Evolutionary conservation across 2,888 invertebrate genomes (phyloP), one percentile per base, ranked within the genome.

Genomic region (Pammene fasciana): DNA sequence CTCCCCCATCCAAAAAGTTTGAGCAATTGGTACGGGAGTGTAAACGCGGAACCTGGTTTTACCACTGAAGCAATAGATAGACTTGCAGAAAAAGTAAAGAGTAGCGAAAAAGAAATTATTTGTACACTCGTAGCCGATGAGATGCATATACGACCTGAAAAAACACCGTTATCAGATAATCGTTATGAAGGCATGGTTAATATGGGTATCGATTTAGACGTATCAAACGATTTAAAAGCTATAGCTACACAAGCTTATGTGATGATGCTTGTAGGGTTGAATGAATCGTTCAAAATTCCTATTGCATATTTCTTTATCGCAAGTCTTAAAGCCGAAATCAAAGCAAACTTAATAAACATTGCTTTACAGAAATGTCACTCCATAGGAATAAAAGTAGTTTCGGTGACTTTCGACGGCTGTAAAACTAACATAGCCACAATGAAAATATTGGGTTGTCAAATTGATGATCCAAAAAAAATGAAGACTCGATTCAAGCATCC

Each of bases 121-220:
- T 57, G 70, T 38, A 55, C 67, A 38, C 55, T 72, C 10, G 45
- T 65, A 34, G 65, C 70, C 5, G 72, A 68, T 41, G 77, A 78
- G 65, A 77, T 78, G 26, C 26, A 55, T 9, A 55, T 55, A 14
- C 36, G 36, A 38, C 36, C 52, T 9, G 11, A 52, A 26, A 52
- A 52, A 52, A 52, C 11, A 1, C 52, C 10, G 10, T 26, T 26
- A 52, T 52, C 52, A 10, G 52, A 26, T 5, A 52, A 52, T 26
- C 10, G 10, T 52, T 52, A 52, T 26, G 52, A 52, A 52, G 52
- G 52, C 3, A 4, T 46, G n/a, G 46, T 46, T 5, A 14, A 46
- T 3, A 52, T 52, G 52, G 52, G 26, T 11, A 18, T 52, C 26
- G 52, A 11, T 9, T 26, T 1, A 11, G 52, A 52, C 11, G 18